Evolutionary conservation across 2,888 invertebrate genomes (phyloP), one percentile per base, ranked within the genome.

Genomic region (Cryptocheilus praepositus): DNA sequence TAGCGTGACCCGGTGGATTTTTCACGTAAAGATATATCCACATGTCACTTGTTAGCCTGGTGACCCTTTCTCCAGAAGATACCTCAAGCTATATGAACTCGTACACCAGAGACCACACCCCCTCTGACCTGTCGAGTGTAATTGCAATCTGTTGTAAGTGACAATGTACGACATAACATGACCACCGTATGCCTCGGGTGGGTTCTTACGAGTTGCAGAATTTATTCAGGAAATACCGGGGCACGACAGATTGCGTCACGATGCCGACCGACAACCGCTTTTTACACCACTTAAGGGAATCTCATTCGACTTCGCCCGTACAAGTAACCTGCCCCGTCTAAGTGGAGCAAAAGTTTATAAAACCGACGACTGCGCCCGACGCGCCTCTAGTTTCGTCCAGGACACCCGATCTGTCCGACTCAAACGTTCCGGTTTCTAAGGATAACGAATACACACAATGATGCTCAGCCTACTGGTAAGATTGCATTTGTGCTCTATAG

Each of bases 271-370:
- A 66, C 74, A 74, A 81, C 85, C 61, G 78, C 84, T 87, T 87
- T 86, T 86, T 87, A 79, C 81, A 64, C 88, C 87, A 71, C 76
- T 86, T 86, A 87, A 86, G 86, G 88, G 87, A 87, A 88, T 86
- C 85, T 75, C 83, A 81, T 82, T 73, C 72, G 73, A 69, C 71
- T 72, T 52, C 18, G 62, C 58, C 36, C 21, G 53, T 52, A 44
- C 64, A 49, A 69, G 71, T 67, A 73, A 77, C 79, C 65, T 78
- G 76, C 49, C 74, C 74, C 76, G 67, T 53, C 73, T 65, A 77
- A 75, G 72, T 76, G 78, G 74, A 77, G 77, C 80, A 79, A 81
- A 84, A 88, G 87, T 88, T 88, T 88, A 88, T 88, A 88, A 88
- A 88, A 87, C 80, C 79, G 43, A 61, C 69, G 22, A 67, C 60